Evolutionary conservation across 2,113 vertebrate genomes (phyloP), one percentile per base, ranked within the genome.

Genomic region (Amphiprion percula): DNA sequence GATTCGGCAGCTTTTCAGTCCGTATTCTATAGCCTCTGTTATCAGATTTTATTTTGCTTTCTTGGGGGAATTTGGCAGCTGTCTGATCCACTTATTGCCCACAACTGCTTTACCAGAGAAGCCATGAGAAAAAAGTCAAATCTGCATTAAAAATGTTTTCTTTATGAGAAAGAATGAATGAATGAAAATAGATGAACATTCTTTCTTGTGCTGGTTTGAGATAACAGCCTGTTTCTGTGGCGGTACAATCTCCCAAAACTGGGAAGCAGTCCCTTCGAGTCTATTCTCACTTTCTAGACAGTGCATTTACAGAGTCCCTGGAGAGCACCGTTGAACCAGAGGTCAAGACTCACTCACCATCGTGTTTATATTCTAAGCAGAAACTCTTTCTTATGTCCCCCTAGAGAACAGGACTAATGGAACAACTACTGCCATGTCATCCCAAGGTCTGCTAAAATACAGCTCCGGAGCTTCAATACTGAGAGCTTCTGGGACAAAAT

Each of bases 341-440:
- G 66, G 79, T 80, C 79, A 80, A 52, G 66, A 75, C 64, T 53
- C 44, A 60, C 44, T 63, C 67, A 4, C 26, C 19, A 47, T 65
- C 49, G 9, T 75, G 73, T 70, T 77, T 75, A 72, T 68, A 65
- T 76, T 83, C 66, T 65, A 5, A 74, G 70, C 56, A 87, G 63
- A 83, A 67, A 73, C 64, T 55, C 30, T 49, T 77, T 55, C 64
- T 82, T 23, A 30, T 23, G 6, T 33, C 11, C 61, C 39, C 46
- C 59, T 7, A 58, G 68, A 74, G 60, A 44, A 37, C 0, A 4
- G 39, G 30, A 37, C 52, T 79, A 77, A 81, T 56, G 5, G 73
- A 85, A 72, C 47, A 4, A 58, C 71, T 8, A 17, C 19, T 59
- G 56, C 21, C 5, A 24, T 75, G 69, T 74, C 61, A 64, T 58